Percentiles rank a stretch among this genome's conserved stretches.
phyloP scores from a whole-genome alignment of 1,140 invertebrate species.

The Drosophila varians region DNA sequence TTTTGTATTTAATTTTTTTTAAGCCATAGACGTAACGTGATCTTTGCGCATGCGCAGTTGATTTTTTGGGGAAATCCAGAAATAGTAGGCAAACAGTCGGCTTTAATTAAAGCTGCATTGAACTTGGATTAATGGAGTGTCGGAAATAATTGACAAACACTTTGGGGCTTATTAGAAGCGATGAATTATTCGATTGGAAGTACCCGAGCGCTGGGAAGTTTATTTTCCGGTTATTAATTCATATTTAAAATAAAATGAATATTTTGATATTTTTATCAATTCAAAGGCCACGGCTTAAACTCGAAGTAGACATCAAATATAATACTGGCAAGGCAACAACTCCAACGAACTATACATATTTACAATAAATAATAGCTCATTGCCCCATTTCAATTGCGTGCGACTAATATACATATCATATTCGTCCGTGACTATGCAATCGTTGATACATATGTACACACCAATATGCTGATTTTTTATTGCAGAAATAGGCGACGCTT shows the following conservation, averaged over 20 bases:
- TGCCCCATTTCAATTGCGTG: conserved; percentile 39
- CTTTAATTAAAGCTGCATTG: conserved; percentile 11
- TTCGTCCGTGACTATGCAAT: background rate
- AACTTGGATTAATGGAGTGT: conserved; percentile 11
- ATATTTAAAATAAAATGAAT: too few species aligned
- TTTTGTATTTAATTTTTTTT: background rate
- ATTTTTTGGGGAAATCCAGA: conserved; percentile 20
- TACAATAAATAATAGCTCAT: conserved; percentile 5
- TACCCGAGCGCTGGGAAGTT: background rate
- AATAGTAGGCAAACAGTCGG: conserved; percentile 10
- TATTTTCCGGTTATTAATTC: too few species aligned
- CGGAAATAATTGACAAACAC: background rate
- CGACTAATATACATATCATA: conserved; percentile 8
- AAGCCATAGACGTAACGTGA: conserved; percentile 1
- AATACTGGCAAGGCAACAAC: background rate
- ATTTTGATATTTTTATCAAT: background rate
- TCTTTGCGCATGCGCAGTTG: conserved; percentile 8
- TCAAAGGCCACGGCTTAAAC: background rate
- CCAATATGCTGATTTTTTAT: conserved; percentile 28
- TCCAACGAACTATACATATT: background rate
- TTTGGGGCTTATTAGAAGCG: background rate
- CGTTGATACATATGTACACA: conserved; percentile 7
- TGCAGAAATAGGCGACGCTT: conserved; percentile 25
- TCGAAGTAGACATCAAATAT: background rate
- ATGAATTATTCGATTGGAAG: background rate